Conservation (phyloP, 1,140 invertebrate genomes). For the Brachionus angularis region DNA sequence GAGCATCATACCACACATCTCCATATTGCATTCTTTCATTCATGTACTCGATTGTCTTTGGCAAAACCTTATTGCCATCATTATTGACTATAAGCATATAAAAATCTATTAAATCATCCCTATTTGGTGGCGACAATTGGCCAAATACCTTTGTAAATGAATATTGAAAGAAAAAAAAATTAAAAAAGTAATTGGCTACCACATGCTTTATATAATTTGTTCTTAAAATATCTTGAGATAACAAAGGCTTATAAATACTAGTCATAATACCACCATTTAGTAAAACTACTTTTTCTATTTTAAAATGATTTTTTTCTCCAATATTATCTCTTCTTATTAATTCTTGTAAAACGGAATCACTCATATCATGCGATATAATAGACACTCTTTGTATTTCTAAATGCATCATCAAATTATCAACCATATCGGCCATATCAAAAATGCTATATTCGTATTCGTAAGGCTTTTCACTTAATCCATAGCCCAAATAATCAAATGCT, state of each 20-base stretch:
- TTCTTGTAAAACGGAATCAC: constrained; percentile 57
- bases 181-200: constrained; percentile 8
- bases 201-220: background rate
- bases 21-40: constrained; percentile 45
- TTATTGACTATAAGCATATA: constrained; percentile 48
- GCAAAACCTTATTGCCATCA: constrained; percentile 48
- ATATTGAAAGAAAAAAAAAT: background rate
- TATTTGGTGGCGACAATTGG: constrained; percentile 47
- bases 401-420: constrained; percentile 46
- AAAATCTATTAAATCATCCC: constrained; percentile 50
- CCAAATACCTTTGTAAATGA: constrained; percentile 49
- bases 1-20: constrained; percentile 46
- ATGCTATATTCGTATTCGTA: constrained; percentile 53
- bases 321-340: constrained; percentile 49
- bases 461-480: constrained; percentile 58
- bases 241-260: constrained; percentile 48
- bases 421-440: constrained; percentile 54
- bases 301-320: constrained; percentile 21
- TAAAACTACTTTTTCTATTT: constrained; percentile 48
- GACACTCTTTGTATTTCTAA: constrained; percentile 49
- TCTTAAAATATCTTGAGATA: constrained; percentile 22
- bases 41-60: constrained; percentile 45
- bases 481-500: constrained; percentile 54
- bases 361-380: constrained; percentile 56
- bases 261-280: constrained; percentile 55